phyloP scores from a whole-genome alignment of 2,113 vertebrate species.

The Phasianus colchicus region DNA sequence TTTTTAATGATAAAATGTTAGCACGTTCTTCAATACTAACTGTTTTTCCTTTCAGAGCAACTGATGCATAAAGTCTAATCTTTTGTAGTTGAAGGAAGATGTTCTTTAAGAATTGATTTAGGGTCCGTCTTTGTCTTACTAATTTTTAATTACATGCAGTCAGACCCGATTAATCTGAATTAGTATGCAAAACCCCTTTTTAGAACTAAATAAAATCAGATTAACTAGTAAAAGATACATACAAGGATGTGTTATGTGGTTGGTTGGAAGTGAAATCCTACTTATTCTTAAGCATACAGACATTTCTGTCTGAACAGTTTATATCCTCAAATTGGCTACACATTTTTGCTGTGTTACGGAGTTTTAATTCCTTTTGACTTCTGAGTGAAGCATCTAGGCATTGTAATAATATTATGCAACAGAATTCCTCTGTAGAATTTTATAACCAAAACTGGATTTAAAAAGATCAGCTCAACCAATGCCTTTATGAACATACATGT shows the following conservation, averaged over 20 bases:
- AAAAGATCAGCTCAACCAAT: neutral
- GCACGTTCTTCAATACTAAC: conserved; percentile 44
- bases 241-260: conserved; percentile 39
- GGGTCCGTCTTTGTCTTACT: conserved; percentile 49
- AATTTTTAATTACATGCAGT: conserved; percentile 66
- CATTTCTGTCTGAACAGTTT: conserved; percentile 21
- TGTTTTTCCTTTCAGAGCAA: conserved; percentile 50
- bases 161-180: conserved; percentile 73
- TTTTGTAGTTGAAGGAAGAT: conserved; percentile 57
- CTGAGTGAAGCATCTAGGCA: neutral
- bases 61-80: conserved; percentile 56
- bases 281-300: conserved; percentile 35
- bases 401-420: neutral
- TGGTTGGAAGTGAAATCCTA: conserved; percentile 57
- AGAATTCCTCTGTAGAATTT: conserved; percentile 5
- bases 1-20: conserved; percentile 69
- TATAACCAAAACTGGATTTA: neutral
- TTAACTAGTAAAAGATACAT: conserved; percentile 56
- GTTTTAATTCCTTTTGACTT: conserved; percentile 41
- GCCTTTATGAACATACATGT: neutral
- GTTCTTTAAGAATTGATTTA: conserved; percentile 70
- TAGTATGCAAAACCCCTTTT: conserved; percentile 60
- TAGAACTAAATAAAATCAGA: conserved; percentile 63
- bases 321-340: conserved; percentile 8
- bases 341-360: neutral